These are phyloP conservation scores for Diadophis punctatus DNA, from an alignment of 2,113 vertebrate species.

Conservation along the genomic window DNA sequence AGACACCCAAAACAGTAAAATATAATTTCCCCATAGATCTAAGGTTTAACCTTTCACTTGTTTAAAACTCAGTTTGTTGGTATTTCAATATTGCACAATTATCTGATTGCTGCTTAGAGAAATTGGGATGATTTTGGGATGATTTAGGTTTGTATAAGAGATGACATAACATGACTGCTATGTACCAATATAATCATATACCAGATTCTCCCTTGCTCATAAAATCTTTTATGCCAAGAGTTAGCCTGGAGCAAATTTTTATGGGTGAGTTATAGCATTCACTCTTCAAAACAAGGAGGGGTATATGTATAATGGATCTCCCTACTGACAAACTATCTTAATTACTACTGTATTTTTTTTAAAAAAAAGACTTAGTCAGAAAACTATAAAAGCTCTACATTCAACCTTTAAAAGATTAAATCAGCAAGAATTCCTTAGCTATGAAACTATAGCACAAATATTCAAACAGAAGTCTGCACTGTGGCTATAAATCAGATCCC, in stretches of 20 bases:
- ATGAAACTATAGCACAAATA: neutral
- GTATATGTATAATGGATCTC: conserved; percentile 9
- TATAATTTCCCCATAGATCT: neutral
- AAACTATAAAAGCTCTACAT: conserved; percentile 8
- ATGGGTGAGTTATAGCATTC: conserved; percentile 25
- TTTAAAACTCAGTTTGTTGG: neutral
- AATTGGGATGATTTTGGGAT: accelerated
- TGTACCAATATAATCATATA: neutral
- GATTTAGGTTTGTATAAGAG: neutral
- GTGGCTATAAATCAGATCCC: neutral
- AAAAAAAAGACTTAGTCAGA: conserved; percentile 29
- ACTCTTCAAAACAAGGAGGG: neutral
- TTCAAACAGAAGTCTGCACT: neutral
- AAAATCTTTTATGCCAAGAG: conserved; percentile 33
- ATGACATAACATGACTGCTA: conserved; percentile 11
- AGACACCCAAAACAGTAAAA: neutral
- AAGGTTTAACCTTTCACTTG: neutral
- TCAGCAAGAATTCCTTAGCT: neutral
- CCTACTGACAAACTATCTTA: conserved; percentile 19
- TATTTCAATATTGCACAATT: neutral
- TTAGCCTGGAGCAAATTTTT: conserved; percentile 42
- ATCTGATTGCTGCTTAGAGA: neutral
- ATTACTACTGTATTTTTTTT: conserved; percentile 5
- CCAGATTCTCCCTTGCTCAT: conserved; percentile 14
- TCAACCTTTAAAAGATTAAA: neutral